Evolutionary conservation across 2,888 invertebrate genomes (phyloP).

Genomic region (Eueremaeus valkanovi): DNA sequence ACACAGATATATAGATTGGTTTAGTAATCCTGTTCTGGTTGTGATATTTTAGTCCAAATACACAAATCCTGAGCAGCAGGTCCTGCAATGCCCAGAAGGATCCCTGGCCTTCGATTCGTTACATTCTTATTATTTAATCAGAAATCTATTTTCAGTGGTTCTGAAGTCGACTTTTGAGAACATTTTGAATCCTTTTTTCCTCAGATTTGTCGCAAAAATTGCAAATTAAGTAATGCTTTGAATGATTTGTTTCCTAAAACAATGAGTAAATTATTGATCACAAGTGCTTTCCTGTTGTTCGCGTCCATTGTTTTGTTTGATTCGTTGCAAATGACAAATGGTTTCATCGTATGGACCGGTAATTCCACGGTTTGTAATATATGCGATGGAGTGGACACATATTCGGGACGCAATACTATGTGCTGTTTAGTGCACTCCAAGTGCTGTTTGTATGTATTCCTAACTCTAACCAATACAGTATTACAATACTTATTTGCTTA

Average conservation of each 20-base stretch:
- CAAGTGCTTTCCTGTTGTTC: constrained; percentile 16
- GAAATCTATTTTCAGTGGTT: not conserved
- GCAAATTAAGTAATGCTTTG: not conserved
- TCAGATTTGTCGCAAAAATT: not conserved
- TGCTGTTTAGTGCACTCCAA: constrained; percentile 38
- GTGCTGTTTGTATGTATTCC: constrained; percentile 35
- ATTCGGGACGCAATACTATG: constrained; percentile 39
- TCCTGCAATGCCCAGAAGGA: not conserved
- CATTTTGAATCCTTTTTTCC: too few species aligned
- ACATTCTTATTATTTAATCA: not conserved
- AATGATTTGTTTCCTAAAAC: constrained; percentile 15
- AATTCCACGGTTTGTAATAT: constrained; percentile 40
- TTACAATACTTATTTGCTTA: not conserved
- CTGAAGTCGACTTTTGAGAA: not conserved
- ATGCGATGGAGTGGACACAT: constrained; percentile 38
- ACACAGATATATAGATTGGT: not conserved
- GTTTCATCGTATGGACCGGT: constrained; percentile 30
- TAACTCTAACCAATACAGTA: too few species aligned
- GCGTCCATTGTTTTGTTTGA: not conserved
- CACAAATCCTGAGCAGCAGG: not conserved
- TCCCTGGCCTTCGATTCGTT: not conserved
- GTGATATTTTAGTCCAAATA: not conserved
- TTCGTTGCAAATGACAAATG: constrained; percentile 11
- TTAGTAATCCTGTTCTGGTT: not conserved
- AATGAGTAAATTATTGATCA: constrained; percentile 12